Evolutionary conservation across 2,888 invertebrate genomes (phyloP).

Genomic region (Sphaerophoria rueppellii): DNA sequence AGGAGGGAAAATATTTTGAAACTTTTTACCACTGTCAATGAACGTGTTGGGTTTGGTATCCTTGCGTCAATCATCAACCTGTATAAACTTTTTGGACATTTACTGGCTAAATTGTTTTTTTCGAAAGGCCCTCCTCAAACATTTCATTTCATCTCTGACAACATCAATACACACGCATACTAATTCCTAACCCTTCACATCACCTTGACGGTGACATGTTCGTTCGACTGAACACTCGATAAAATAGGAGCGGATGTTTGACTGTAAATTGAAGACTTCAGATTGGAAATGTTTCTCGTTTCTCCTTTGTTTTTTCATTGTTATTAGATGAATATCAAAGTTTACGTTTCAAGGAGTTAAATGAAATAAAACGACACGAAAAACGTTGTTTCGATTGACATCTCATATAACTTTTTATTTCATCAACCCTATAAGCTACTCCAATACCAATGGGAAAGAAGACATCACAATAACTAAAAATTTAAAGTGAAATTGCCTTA

Average conservation of each 20-base stretch:
- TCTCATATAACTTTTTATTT: conserved; percentile 8
- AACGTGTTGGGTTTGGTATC: no score
- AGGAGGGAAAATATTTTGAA: no score
- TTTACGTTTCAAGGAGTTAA: conserved; percentile 42
- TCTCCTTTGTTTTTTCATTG: conserved; percentile 38
- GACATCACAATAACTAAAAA: conserved; percentile 2
- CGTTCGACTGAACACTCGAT: conserved; percentile 35
- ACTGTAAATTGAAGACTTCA: conserved; percentile 50
- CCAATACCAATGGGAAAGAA: background rate
- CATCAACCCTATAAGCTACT: background rate
- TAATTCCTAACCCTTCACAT: background rate
- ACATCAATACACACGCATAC: background rate
- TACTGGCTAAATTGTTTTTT: no score
- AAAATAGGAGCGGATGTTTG: conserved; percentile 35
- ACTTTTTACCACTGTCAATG: no score
- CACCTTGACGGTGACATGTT: background rate
- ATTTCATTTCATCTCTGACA: background rate
- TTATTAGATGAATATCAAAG: conserved; percentile 37
- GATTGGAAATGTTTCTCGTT: conserved; percentile 48
- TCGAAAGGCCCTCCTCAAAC: background rate
- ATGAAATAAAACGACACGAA: conserved; percentile 10
- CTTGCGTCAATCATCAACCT: no score
- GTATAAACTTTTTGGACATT: no score
- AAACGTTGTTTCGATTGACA: conserved; percentile 22
- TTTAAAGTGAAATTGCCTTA: background rate